Evolutionary conservation across 2,888 invertebrate species (phyloP), one percentile per base, ranked within the genome.

Genomic region (Leptopilina drosophilae): DNA sequence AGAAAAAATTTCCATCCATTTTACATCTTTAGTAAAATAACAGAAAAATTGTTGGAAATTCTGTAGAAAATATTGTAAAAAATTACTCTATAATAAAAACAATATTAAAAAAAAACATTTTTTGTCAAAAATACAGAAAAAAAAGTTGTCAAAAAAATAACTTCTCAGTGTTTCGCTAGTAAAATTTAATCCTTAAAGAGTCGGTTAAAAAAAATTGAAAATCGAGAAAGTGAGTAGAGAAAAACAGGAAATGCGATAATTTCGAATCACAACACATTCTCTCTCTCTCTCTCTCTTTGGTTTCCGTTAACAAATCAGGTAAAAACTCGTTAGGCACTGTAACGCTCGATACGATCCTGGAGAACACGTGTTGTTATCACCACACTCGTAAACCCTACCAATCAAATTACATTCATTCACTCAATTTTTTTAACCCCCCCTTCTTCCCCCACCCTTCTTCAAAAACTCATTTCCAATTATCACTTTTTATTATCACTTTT

Each of bases 341-440:
- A 40, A 56, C 62, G 76, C 76, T 42, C 76, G 76, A 42, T 64
- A 64, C 76, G 76, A 62, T 76, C 62, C 64, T 76, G 64, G 46
- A 76, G 64, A 64, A 64, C 76, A 76, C 76, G 78, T 81, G 81
- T 77, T 73, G 33, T 67, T 49, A 49, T 56, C 73, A 78, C 59
- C 5, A 49, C 73, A 73, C 73, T 56, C 33, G n/a, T 40, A n/a
- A 4, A 49, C 9, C 69, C 69, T 9, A 26, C 56, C n/a, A 56
- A 56, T 33, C 26, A 56, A 56, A 40, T 53, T 1, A 14, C 26
- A 73, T 56, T 11, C 2, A 56, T 33, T 33, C 33, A 73, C 73
- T 33, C 33, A n/a, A 33, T 73, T 73, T 56, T 8, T 5, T 42
- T 42, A 7, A 0, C 0, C 42, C 42, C 8, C 42, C 1, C 7